Conservation (phyloP, 2,113 vertebrate genomes). For the Cephalopterus ornatus region DNA sequence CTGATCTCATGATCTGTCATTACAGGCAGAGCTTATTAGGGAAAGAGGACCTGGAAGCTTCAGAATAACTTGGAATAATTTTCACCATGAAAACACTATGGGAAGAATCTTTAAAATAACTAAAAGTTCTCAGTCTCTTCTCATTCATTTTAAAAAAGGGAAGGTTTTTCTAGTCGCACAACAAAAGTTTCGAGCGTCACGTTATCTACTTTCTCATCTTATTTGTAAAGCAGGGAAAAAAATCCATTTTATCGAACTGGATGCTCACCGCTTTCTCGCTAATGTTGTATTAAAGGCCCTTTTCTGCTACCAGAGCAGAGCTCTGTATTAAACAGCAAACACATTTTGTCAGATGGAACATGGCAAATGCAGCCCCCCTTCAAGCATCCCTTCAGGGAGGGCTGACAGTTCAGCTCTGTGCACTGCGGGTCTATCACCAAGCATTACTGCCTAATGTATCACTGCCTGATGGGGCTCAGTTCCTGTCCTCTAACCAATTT, state of each 20-base stretch:
- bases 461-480: background rate
- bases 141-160: background rate
- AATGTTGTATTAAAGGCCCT: conserved; percentile 32
- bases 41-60: background rate
- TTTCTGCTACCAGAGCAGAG: conserved; percentile 12
- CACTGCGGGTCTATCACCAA: background rate
- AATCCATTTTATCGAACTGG: conserved; percentile 59
- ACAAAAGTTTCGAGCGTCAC: conserved; percentile 47
- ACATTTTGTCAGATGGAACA: conserved; percentile 22
- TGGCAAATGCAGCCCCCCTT: background rate
- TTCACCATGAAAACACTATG: background rate
- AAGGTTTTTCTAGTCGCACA: conserved; percentile 9
- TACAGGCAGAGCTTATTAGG: background rate
- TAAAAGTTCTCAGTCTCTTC: background rate
- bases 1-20: background rate
- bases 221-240: conserved; percentile 33
- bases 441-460: background rate
- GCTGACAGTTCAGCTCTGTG: background rate
- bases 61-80: background rate
- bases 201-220: conserved; percentile 42
- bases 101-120: background rate
- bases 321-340: conserved; percentile 60
- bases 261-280: conserved; percentile 26
- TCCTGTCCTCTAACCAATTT: background rate
- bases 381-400: background rate